Evolutionary conservation across 2,888 invertebrate genomes (phyloP), one percentile per base, ranked within the genome.

Genomic region (Tromatobia lineatoria): DNA sequence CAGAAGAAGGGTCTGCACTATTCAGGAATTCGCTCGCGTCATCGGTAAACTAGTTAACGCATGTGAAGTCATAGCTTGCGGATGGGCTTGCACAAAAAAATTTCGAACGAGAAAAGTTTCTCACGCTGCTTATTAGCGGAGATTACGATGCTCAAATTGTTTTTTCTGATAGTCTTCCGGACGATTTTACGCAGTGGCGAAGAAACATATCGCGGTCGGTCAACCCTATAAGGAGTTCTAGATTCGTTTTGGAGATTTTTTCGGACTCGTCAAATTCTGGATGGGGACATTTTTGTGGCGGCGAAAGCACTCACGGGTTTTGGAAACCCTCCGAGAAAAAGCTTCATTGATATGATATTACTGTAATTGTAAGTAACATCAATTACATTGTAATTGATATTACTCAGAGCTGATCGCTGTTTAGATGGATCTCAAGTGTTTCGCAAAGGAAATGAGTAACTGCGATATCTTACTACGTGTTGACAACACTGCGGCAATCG

Each of bases 61-160:
- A n/a, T 87, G 86, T 45, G 82, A 67, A n/a, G 86, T 80, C 15
- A 45, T 75, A 4, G 75, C 80, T 52, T 83, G 86, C 52, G 86
- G 85, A 10, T 61, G 64, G 67, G 54, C 47, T n/a, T 67, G 80
- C 29, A 69, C 47, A 18, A 85, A 80, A 38, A 29, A n/a, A n/a
- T 6, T 71, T 85, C 10, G 82, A 85, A 34, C 23, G 75, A 23
- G 82, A 59, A 57, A 75, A 82, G 57, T 82, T 29, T 11, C 42
- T 80, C 13, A 82, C 82, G 3, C 47, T 85, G 18, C 20, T n/a
- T 29, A 15, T 13, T 13, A 76, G 64, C 34, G 73, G 61, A 6
- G 57, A 86, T 57, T 82, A 54, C 42, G 79, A 66, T 18, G 80
- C 29, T 25, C 59, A 20, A 1, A 86, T 84, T 78, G 11, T 20